Base-by-base conservation (phyloP, 2,888 invertebrate genomes). In the Sthenelais limicola region DNA sequence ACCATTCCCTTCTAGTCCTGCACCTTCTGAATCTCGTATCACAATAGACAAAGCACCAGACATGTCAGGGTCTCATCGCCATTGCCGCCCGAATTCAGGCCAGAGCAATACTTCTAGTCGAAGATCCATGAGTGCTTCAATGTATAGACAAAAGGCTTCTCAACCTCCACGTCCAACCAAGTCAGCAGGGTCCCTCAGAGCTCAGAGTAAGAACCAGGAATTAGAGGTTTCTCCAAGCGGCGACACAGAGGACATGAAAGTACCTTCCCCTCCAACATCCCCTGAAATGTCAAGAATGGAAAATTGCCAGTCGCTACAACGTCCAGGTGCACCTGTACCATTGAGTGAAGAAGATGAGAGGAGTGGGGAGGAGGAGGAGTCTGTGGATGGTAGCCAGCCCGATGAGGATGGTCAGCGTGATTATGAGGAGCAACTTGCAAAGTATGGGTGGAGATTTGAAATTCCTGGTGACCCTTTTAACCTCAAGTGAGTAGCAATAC, bases 401-500 rank as follows among this genome's bases (percentile, higher is more conserved):
- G 49, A 24, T 18, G 7, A 7, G 7, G 7, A 4, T 5, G 56
- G 77, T 0, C 71, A 75, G n/a, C 75, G 80, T 12, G 73, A 75
- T 56, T 85, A 84, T 69, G 80, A 83, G 21, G 74, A 74, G 43
- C 78, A 82, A 56, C 73, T 80, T 70, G 78, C 79, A 52, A 83
- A 80, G 70, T 80, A 82, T 74, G 85, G 85, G 15, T 86, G 86
- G 86, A 75, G 81, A 71, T 81, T 83, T 77, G 82, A 86, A 71
- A 78, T 86, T 1, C 85, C 81, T 24, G 86, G 85, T 0, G 83
- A 86, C 75, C 86, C 86, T 3, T 76, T 82, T n/a, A 77, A 80
- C 70, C 69, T 85, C 28, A 86, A 86, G 86, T 86, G 79, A 81
- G 84, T 71, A n/a, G n/a, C n/a, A n/a, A n/a, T n/a, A n/a, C n/a